A percentile compares a stretch with the other conserved stretches of the same genome.
These are phyloP conservation scores for Linepithema humile DNA, from an alignment of 1,140 invertebrate genomes.

Conservation along the genomic window DNA sequence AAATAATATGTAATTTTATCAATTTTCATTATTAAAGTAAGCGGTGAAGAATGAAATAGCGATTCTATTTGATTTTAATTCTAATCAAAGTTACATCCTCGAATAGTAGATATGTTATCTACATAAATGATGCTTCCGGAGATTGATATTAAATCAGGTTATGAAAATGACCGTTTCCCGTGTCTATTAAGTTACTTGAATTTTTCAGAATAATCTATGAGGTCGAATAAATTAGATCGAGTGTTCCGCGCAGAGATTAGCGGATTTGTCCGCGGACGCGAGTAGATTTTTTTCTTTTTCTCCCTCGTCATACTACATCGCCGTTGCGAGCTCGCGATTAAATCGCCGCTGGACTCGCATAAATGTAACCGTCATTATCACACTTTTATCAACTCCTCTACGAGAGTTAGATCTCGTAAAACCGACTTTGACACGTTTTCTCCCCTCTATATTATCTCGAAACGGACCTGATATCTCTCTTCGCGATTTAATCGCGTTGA, in stretches of 20 bases:
- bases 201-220: slow-evolving; percentile 37
- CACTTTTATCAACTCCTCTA: slow-evolving; percentile 39
- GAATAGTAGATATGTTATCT: slow-evolving; percentile 23
- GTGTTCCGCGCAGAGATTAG: slow-evolving; percentile 7
- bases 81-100: not conserved
- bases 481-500: slow-evolving; percentile 7
- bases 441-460: not conserved
- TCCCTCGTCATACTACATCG: not conserved
- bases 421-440: not conserved
- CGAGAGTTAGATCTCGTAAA: slow-evolving; percentile 14
- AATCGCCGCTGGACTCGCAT: slow-evolving; percentile 39
- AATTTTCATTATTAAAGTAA: not conserved
- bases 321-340: slow-evolving; percentile 21
- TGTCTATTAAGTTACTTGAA: slow-evolving; percentile 25
- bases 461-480: slow-evolving; percentile 1
- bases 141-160: slow-evolving; percentile 47
- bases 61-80: not conserved
- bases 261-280: slow-evolving; percentile 11
- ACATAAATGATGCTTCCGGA: slow-evolving; percentile 39
- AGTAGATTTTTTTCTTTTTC: not conserved
- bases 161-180: slow-evolving; percentile 32
- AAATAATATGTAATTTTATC: slow-evolving; percentile 9
- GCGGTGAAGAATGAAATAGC: not conserved
- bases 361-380: slow-evolving; percentile 36
- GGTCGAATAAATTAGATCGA: slow-evolving; percentile 42